Base-by-base conservation (phyloP, 2,888 invertebrate species). In the Synanthedon tipuliformis region DNA sequence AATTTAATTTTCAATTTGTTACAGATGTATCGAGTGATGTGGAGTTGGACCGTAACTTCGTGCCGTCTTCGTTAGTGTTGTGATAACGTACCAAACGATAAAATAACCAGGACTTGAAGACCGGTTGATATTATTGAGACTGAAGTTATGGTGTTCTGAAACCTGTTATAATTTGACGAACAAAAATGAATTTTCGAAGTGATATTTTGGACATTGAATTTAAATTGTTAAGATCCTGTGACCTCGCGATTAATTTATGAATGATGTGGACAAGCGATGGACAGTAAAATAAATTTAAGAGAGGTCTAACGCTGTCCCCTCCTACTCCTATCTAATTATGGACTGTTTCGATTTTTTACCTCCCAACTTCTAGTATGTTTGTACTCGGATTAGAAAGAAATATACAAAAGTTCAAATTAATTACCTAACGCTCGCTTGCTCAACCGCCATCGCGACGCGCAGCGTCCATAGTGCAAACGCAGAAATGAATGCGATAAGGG, bases 201-300 rank as follows among this genome's bases (percentile, higher is more conserved):
- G 72, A 72, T 69, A 66, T 68, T 66, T 65, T 65, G 67, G 68
- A 64, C 67, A 66, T 66, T 70, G 63, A 63, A 64, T 61, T 64
- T 63, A 64, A 59, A 61, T 56, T 60, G 54, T 55, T 59, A 54
- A 55, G 50, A 49, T 57, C 60, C 66, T 51, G 50, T 45, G 53
- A 52, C 52, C 71, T 78, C 74, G 75, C 77, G 68, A 63, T 45
- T 45, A 45, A 23, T 55, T 54, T 57, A 51, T 54, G 53, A 50
- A 53, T 52, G 53, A 48, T 41, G 50, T 50, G 23, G 18, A 18
- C 8, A 49, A 49, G 54, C 53, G 54, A 23, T 53, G 45, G 49
- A 54, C 54, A 54, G 10, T 52, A n/a, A n/a, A n/a, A n/a, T n/a
- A 51, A 52, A 55, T 53, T 51, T 49, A 41, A 54, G 51, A 54